Evolutionary conservation across 2,113 vertebrate species (phyloP).

Genomic region (Chunga burmeisteri): DNA sequence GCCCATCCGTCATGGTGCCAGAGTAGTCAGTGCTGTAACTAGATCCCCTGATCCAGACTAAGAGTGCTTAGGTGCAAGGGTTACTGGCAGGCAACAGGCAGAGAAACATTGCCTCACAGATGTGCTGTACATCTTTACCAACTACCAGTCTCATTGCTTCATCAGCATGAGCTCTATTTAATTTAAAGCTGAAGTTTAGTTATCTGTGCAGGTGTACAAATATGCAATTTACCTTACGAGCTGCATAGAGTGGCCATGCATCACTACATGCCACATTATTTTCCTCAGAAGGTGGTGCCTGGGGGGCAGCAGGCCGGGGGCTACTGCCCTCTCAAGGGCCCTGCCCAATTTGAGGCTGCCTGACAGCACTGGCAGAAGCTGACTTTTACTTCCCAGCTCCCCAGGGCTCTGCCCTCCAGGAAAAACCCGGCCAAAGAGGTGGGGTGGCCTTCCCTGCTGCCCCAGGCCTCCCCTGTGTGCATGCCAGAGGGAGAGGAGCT

Average conservation of each 20-base stretch:
- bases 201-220: neutral
- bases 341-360: neutral
- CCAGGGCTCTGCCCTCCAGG: neutral
- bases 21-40: neutral
- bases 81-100: neutral
- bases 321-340: fast-evolving
- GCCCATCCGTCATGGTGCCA: neutral
- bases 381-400: neutral
- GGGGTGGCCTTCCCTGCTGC: neutral
- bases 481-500: neutral
- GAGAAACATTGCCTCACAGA: fast-evolving
- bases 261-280: fast-evolving
- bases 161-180: neutral
- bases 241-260: fast-evolving
- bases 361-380: neutral
- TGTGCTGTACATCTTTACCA: fast-evolving
- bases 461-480: fast-evolving
- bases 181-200: neutral
- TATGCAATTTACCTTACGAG: fast-evolving
- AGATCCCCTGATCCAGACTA: fast-evolving
- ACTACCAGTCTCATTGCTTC: neutral
- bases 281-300: neutral
- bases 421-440: neutral
- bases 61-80: neutral
- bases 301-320: fast-evolving